phyloP scores from a whole-genome alignment of 2,113 vertebrate species.

The Aramus guarauna region DNA sequence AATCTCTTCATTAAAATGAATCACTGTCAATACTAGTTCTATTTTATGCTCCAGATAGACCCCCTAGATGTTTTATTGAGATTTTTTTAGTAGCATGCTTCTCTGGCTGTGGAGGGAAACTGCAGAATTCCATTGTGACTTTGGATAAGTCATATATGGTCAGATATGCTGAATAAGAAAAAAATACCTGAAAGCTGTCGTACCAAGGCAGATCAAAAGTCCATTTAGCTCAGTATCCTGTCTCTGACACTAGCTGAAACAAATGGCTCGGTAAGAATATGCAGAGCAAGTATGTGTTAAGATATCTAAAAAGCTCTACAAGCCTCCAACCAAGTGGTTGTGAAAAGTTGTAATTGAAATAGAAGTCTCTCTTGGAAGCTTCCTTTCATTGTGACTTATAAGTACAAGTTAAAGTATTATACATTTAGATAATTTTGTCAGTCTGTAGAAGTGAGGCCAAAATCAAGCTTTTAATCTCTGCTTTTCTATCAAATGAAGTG shows the following conservation, averaged over 20 bases:
- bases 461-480: not conserved
- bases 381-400: not conserved
- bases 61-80: not conserved
- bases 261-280: not conserved
- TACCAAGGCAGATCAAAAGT: not conserved
- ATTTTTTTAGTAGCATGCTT: not conserved
- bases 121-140: not conserved
- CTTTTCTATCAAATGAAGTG: not conserved
- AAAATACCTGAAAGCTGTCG: not conserved
- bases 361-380: not conserved
- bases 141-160: not conserved
- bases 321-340: not conserved
- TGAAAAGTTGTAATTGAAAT: not conserved
- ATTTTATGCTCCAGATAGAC: not conserved
- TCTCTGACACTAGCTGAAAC: not conserved
- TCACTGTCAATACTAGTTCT: not conserved
- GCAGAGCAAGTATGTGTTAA: not conserved
- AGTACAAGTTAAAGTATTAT: not conserved
- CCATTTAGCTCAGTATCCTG: not conserved
- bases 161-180: not conserved
- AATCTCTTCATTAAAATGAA: not conserved
- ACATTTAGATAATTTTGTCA: not conserved
- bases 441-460: not conserved
- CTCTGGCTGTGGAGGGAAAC: not conserved
- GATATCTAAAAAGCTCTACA: not conserved